Base-by-base conservation (phyloP, 2,113 vertebrate genomes). In the Cacatua alba region DNA sequence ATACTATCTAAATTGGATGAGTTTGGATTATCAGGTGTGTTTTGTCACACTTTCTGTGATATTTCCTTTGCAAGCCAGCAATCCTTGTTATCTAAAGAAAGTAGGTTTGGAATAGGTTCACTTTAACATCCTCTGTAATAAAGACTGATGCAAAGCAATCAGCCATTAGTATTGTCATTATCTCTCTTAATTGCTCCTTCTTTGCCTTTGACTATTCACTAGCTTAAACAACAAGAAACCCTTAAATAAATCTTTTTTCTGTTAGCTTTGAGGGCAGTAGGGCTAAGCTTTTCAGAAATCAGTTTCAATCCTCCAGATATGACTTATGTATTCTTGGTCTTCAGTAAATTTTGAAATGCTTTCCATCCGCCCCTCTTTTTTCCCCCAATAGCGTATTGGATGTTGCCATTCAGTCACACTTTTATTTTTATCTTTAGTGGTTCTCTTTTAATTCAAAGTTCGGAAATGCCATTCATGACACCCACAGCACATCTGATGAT, bases 141-240 rank as follows among this genome's bases (percentile, higher is more conserved):
- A 86, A 86, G 70, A 78, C 57, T 82, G 70, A 87, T 75, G 57
- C 67, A 68, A 71, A 90, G 35, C 65, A 78, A 51, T 95, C 80
- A 87, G 65, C 84, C 81, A 81, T 92, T 95, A 92, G 35, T 33
- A 53, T 43, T 90, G 65, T 60, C 64, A 53, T 94, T 81, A 23
- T 82, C 62, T 82, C 43, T 74, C 33, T 87, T 64, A 94, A 86
- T 79, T 94, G 59, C 24, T 82, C 39, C 62, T 29, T 94, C 55
- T 94, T 88, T 90, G 39, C 3, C 24, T 63, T 76, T 63, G 44
- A 87, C 60, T 79, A 65, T 76, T 79, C 48, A 69, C 57, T 69
- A 57, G 39, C 26, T 93, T 80, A 90, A 88, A 90, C 39, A 82
- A 65, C 8, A 80, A 86, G 41, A 83, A 87, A 83, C 20, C 26